Conservation (phyloP, 1,140 invertebrate species). For the Pentalonia nigronervosa region DNA sequence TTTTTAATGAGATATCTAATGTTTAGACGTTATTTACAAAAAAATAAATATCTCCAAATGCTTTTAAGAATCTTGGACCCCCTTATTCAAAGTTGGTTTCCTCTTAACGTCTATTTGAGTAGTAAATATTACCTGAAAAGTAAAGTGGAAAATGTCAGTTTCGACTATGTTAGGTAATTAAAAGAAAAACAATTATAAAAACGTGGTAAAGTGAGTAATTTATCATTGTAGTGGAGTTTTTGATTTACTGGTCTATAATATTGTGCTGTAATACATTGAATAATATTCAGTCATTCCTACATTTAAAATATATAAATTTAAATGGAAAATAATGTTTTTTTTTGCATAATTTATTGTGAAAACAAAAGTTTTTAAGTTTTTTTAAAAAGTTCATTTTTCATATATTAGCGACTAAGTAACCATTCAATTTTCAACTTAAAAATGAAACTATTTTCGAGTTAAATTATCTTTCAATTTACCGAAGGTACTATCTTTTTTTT, state of each 20-base stretch:
- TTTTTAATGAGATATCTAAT: conserved; percentile 13
- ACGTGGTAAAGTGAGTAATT: not conserved
- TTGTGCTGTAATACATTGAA: not conserved
- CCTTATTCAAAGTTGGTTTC: not conserved
- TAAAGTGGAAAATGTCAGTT: conserved; percentile 5
- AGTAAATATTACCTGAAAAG: not conserved
- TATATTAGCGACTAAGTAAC: not conserved
- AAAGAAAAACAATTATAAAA: conserved; percentile 8
- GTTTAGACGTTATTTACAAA: conserved; percentile 18
- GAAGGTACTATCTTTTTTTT: not conserved
- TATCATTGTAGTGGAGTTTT: not conserved
- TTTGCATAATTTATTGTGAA: not conserved
- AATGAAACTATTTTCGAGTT: not conserved
- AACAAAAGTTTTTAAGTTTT: not conserved
- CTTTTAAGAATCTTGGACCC: not conserved
- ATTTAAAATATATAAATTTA: not conserved
- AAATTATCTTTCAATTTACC: not conserved
- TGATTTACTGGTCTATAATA: not conserved
- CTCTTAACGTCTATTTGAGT: conserved; percentile 1
- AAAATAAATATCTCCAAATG: not conserved
- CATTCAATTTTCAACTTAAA: not conserved
- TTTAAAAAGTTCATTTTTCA: not conserved
- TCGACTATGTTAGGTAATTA: not conserved
- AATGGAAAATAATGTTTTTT: not conserved
- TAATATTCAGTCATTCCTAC: not conserved